Evolutionary conservation across 2,113 vertebrate species (phyloP).

Genomic region (Brachypodius melanocephalos): DNA sequence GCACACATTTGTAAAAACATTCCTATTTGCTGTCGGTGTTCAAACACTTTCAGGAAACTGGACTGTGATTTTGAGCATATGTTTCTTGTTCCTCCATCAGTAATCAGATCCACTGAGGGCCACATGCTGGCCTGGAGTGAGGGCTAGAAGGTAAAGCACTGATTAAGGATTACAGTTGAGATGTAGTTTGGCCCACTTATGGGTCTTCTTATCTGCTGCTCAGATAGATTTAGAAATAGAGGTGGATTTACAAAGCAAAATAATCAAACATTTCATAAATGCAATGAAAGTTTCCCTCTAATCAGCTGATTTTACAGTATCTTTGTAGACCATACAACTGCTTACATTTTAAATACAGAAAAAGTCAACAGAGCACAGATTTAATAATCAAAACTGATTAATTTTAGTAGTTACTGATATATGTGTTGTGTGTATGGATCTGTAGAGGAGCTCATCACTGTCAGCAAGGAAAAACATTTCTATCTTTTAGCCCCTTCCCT

Average conservation of each 20-base stretch:
- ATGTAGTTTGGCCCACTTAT: neutral
- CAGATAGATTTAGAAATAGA: neutral
- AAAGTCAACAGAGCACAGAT: neutral
- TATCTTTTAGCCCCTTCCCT: neutral
- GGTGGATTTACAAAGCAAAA: neutral
- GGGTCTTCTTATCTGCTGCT: neutral
- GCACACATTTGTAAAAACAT: conserved; percentile 54
- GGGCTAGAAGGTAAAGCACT: neutral
- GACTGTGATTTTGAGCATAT: conserved; percentile 67
- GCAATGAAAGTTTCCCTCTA: neutral
- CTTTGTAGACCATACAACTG: neutral
- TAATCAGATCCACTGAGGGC: conserved; percentile 29
- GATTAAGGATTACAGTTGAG: neutral
- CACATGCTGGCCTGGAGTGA: neutral
- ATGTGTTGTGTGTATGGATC: rapidly evolving
- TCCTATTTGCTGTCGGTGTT: conserved; percentile 61
- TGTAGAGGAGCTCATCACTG: neutral
- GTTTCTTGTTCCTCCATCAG: conserved; percentile 39
- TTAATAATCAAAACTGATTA: neutral
- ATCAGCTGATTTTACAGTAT: neutral
- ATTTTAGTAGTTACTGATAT: neutral
- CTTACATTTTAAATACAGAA: neutral
- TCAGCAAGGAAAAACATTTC: neutral
- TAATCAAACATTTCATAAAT: neutral
- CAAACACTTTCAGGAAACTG: conserved; percentile 60